Base-by-base conservation (phyloP, 2,888 invertebrate species). In the Gymnoscelis rufifasciata region DNA sequence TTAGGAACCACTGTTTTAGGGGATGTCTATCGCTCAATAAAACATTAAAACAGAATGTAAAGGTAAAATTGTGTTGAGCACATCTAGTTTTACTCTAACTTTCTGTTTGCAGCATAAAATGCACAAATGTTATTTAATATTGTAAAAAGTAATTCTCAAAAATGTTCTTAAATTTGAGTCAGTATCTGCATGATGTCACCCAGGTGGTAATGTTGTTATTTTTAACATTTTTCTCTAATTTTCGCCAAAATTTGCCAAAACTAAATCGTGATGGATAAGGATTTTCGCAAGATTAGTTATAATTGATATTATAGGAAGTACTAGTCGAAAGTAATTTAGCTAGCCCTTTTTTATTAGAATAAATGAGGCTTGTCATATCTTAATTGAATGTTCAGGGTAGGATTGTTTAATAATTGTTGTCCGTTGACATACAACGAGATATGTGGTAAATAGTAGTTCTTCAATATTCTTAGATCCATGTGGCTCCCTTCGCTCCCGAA, bases 211-310 rank as follows among this genome's bases (percentile, higher is more conserved):
- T n/a, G n/a, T n/a, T 19, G 19, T 3, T 19, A 33, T 15, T n/a
- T 33, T 33, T n/a, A 15, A n/a, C 10, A 14, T 4, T n/a, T 33
- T 33, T 37, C 27, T 31, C 71, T 81, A 61, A 67, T 80, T 33
- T 79, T 82, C 66, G 83, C 83, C 83, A 87, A 86, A 83, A 79
- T 78, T 80, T 83, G 86, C 86, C 86, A 87, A 87, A 87, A 62
- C 64, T 59, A 47, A 68, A 58, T 62, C 54, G 59, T 59, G 68
- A 65, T 60, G 61, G 73, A 74, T 80, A 72, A 67, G 78, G 51
- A 67, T 58, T 59, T 55, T 78, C 74, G 68, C 64, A 69, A 64
- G 48, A 67, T 64, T 68, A 45, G 41, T 42, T 50, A 71, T 71
- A 65, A 57, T 65, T 62, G 60, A 64, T 61, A 70, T 71, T 71